Conservation (phyloP, 2,113 vertebrate species). For the Rattus norvegicus region GRCr8 NC_086028.1:31754501-31755000, state of each 20-base stretch:
- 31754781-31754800: not conserved
- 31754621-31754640: not conserved
- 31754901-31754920: not conserved
- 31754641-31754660: not conserved
- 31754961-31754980: conserved; percentile 68
- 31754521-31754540: conserved; percentile 38
- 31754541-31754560: not conserved
- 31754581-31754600: not conserved
- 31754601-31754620: not conserved
- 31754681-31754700: not conserved
- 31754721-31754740: not conserved
- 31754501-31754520: conserved; percentile 24
- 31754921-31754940: not conserved
- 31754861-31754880: not conserved
- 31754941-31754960: not conserved
- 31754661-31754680: not conserved
- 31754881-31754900: not conserved
- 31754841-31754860: not conserved
- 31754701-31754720: not conserved
- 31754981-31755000: conserved; percentile 64
- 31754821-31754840: not conserved
- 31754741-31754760: not conserved
- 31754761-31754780: not conserved
- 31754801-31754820: not conserved
- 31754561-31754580: not conserved